Base-by-base conservation (phyloP, 2,113 vertebrate genomes). In the Saccopteryx bilineata region DNA sequence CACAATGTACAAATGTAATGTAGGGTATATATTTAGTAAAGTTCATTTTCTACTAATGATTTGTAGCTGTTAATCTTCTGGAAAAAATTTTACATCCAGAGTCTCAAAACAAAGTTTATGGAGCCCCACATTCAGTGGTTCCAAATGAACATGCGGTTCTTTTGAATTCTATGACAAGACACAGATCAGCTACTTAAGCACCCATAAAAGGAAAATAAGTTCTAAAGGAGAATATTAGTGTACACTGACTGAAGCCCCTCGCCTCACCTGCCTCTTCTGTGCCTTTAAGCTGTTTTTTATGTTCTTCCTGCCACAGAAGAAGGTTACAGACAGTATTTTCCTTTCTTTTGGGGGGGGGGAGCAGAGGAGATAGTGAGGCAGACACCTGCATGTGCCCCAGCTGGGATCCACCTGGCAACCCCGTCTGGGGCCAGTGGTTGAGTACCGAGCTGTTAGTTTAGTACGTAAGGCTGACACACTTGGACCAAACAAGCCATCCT, bases 221-320 rank as follows among this genome's bases (percentile, higher is more conserved):
- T 54, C 24, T 6, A 24, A 85, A 81, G 18, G 52, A 72, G 26
- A 18, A 39, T 21, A 10, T 13, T 12, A 5, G 9, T 5, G 7
- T 8, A 1, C 23, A n/a, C 7, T 8, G 9, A 33, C 50, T 11
- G 21, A 8, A 23, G 12, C 19, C 31, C 10, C 5, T 31, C 17
- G 31, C 93, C 39, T 75, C 75, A 93, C 96, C 76, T 95, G 92
- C 4, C 48, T 82, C 95, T n/a, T 87, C 81, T 19, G 15, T 10
- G 46, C 82, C 60, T 76, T 76, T 66, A 65, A 90, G 87, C 26
- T 68, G 71, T 5, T 93, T 76, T 19, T 71, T 87, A 33, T 61
- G 82, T 19, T 83, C 92, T 75, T 97, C 92, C 96, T 97, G 94
- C 26, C 71, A 78, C 6, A 63, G 74, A 28, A 82, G 56, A 60